These are phyloP conservation scores for Leptinotarsa defecta DNA, from an alignment of 1,140 invertebrate species.

Conservation along the genomic window DNA sequence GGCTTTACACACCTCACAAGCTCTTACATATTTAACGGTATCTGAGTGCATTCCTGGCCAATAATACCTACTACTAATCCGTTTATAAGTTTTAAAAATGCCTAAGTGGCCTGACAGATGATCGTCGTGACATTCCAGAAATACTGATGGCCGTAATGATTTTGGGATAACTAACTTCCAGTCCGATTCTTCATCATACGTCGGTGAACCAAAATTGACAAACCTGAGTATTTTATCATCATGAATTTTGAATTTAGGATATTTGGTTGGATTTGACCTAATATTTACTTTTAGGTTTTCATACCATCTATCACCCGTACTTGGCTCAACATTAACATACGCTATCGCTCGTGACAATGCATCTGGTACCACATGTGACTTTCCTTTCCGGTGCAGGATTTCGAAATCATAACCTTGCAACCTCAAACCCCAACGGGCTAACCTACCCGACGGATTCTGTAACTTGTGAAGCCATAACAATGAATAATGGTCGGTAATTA, in stretches of 20 bases:
- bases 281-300: slow-evolving; percentile 7
- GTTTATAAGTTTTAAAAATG: slow-evolving; percentile 41
- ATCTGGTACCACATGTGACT: too few species aligned
- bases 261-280: neutral
- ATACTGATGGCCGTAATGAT: slow-evolving; percentile 29
- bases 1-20: slow-evolving; percentile 22
- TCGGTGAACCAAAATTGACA: neutral
- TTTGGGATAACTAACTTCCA: slow-evolving; percentile 12
- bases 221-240: neutral
- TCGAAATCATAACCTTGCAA: slow-evolving; percentile 56
- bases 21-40: slow-evolving; percentile 31
- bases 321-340: neutral
- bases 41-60: slow-evolving; percentile 46
- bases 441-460: too few species aligned
- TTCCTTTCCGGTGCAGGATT: slow-evolving; percentile 40
- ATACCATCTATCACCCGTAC: slow-evolving; percentile 24
- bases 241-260: slow-evolving; percentile 17
- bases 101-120: slow-evolving; percentile 37
- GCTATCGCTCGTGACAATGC: too few species aligned
- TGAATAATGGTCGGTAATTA: too few species aligned
- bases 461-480: too few species aligned
- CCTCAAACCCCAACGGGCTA: slow-evolving; percentile 54
- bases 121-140: slow-evolving; percentile 41
- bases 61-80: slow-evolving; percentile 38
- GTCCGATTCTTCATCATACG: slow-evolving; percentile 21